Conservation (phyloP, 92 coral and sea anemone species). For the Epizoanthus ramosus region DNA sequence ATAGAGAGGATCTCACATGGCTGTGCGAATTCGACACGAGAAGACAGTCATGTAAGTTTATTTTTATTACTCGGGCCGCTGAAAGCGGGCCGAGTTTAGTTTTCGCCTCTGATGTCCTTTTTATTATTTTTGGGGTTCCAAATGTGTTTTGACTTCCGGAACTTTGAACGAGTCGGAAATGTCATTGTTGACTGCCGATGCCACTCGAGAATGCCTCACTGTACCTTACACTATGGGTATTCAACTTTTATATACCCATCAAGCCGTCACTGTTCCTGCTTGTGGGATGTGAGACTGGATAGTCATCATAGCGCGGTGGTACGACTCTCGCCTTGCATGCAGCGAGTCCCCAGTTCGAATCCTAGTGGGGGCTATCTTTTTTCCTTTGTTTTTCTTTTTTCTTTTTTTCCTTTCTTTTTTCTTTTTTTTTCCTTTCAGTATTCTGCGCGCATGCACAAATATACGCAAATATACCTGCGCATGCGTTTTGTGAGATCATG, state of each 20-base stretch:
- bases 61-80: neutral
- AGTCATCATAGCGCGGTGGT: constrained; percentile 14
- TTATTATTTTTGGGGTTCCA: constrained; percentile 19
- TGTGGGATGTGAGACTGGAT: constrained; percentile 10
- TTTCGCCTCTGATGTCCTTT: neutral
- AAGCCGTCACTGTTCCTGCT: constrained; percentile 19
- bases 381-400: neutral
- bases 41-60: no score
- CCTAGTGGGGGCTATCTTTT: constrained; percentile 11
- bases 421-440: neutral
- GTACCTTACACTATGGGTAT: no score
- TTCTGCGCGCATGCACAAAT: no score
- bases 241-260: neutral
- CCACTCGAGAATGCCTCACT: constrained; percentile 15
- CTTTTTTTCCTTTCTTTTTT: neutral
- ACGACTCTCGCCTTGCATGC: constrained; percentile 11
- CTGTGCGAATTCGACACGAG: no score
- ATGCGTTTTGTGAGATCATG: no score
- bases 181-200: constrained; percentile 11
- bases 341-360: constrained; percentile 14
- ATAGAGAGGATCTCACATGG: no score
- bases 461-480: no score
- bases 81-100: no score
- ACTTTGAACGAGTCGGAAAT: constrained; percentile 2
- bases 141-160: neutral